phyloP scores from a whole-genome alignment of 2,797 vertebrate species.

The Gymnocypris eckloni region DNA sequence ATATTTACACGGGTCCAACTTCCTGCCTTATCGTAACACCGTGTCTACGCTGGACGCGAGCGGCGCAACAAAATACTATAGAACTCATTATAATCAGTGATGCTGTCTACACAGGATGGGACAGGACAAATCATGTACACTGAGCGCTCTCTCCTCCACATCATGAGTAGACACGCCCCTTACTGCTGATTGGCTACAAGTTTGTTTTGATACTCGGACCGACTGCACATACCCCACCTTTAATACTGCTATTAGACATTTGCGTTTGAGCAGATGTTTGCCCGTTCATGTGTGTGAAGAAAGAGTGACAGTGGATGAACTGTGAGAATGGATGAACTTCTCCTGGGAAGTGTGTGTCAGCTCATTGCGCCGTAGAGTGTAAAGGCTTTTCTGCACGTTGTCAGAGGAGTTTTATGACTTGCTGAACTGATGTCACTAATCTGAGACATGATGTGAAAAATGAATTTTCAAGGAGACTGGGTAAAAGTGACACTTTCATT shows the following conservation, averaged over 20 bases:
- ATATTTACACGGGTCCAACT: too few species aligned
- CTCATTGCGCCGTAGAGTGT: constrained; percentile 26
- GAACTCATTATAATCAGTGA: too few species aligned
- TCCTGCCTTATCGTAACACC: too few species aligned
- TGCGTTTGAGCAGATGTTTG: constrained; percentile 17
- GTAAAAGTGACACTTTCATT: constrained; percentile 20
- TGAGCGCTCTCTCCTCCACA: too few species aligned
- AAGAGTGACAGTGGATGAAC: constrained; percentile 6
- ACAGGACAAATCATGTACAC: too few species aligned
- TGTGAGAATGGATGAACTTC: constrained; percentile 20
- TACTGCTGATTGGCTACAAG: too few species aligned
- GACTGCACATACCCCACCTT: too few species aligned
- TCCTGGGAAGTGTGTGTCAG: constrained; percentile 26
- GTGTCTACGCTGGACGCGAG: too few species aligned
- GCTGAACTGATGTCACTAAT: constrained; percentile 39
- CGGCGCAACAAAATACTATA: too few species aligned
- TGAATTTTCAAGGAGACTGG: constrained; percentile 24
- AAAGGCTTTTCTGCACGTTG: constrained; percentile 40
- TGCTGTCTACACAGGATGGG: too few species aligned
- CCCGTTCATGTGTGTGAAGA: background rate
- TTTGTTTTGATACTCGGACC: too few species aligned
- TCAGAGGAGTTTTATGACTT: constrained; percentile 42
- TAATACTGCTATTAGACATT: background rate
- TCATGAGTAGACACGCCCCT: too few species aligned
- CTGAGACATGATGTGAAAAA: constrained; percentile 10